These are phyloP conservation scores for Chaunax sp. DNA, from an alignment of 2,797 vertebrate species.

Conservation along the genomic window DNA sequence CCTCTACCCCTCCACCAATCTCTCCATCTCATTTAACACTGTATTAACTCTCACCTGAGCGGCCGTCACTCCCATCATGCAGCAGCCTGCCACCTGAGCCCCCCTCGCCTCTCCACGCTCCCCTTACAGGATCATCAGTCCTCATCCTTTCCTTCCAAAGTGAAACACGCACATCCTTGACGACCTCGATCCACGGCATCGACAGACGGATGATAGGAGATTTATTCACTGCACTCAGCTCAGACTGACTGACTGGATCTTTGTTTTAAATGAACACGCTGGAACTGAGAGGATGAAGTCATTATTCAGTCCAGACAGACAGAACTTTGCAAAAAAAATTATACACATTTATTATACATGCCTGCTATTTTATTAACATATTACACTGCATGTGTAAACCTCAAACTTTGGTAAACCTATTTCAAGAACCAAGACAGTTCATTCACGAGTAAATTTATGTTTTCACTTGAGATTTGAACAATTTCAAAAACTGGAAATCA, in stretches of 20 bases:
- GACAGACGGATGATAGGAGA: constrained; percentile 21
- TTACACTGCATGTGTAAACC: no score
- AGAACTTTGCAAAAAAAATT: no score
- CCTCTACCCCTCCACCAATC: constrained; percentile 23
- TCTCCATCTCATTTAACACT: constrained; percentile 79
- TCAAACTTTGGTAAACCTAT: no score
- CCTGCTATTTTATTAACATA: no score
- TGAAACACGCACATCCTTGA: not conserved
- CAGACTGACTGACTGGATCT: constrained; percentile 24
- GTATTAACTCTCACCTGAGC: constrained; percentile 82
- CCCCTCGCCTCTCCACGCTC: constrained; percentile 27
- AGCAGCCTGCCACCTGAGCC: constrained; percentile 72
- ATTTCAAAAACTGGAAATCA: no score
- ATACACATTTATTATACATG: not conserved
- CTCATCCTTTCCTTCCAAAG: constrained; percentile 22
- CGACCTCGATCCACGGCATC: not conserved
- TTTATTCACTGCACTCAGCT: constrained; percentile 24
- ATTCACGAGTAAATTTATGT: no score
- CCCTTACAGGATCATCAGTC: constrained; percentile 41
- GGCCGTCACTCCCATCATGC: constrained; percentile 75
- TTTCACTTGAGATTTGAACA: no score
- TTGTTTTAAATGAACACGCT: constrained; percentile 21
- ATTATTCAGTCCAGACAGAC: no score
- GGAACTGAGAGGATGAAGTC: no score
- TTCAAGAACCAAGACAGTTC: no score